phyloP scores from a whole-genome alignment of 2,888 invertebrate genomes.

The Tenodera sinensis region DNA sequence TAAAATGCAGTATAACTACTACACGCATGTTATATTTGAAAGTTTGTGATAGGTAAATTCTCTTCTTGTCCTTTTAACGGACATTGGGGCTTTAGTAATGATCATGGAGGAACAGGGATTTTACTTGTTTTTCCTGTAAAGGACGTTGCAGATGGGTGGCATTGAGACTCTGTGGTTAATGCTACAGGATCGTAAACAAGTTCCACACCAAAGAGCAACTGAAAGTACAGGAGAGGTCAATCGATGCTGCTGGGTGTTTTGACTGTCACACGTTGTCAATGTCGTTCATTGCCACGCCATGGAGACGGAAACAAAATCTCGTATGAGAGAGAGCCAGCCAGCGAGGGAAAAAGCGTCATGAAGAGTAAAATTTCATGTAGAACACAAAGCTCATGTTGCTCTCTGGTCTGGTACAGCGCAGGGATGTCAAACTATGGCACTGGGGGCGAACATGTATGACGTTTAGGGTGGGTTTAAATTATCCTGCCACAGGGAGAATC shows the following conservation, averaged over 20 bases:
- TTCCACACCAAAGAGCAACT: background rate
- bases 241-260: background rate
- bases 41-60: no score
- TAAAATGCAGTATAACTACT: no score
- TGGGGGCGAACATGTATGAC: no score
- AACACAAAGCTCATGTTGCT: background rate
- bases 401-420: background rate
- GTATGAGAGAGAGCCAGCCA: background rate
- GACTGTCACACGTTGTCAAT: background rate
- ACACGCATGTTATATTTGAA: no score
- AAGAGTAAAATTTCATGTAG: no score
- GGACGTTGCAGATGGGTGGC: background rate
- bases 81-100: no score
- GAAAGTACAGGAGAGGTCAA: background rate
- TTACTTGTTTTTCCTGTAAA: no score
- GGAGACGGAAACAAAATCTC: background rate
- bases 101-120: no score
- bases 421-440: background rate
- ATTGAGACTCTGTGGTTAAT: background rate
- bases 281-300: background rate
- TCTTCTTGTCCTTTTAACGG: no score
- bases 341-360: background rate
- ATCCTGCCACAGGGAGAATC: no score
- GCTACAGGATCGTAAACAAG: background rate
- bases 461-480: no score